Base-by-base conservation (phyloP, 2,888 invertebrate genomes). In the Aleiodes testaceus region DNA sequence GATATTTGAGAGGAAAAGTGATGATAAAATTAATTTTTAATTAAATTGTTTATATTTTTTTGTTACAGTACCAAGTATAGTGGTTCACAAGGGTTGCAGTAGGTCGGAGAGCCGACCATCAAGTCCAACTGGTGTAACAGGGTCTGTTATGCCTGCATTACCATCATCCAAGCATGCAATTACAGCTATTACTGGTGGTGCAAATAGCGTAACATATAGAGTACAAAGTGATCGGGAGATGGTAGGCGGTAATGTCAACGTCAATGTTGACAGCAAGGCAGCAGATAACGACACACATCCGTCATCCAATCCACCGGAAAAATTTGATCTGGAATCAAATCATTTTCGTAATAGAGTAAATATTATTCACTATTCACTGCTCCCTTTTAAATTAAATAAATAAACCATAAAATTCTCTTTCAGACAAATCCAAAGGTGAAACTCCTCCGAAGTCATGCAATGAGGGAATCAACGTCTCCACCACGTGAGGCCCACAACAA, bases 391-490 rank as follows among this genome's bases (percentile, higher is more conserved):
- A n/a, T 16, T 16, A 5, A 49, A 9, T 16, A 5, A n/a, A 49
- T 16, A 49, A 49, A 16, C 16, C 6, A n/a, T n/a, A 3, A 30
- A 30, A 26, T 55, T 30, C 30, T 7, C 30, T 88, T 87, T 6
- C 86, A 92, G 92, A 89, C 90, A 75, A 91, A 90, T 82, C 91
- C 93, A 87, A 95, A 95, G 90, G 91, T 93, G 75, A 95, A 95
- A 89, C 91, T 95, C 85, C 90, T 97, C 72, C 92, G 97, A 82
- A 96, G 96, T 84, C 95, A 95, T 89, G 97, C 97, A 75, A 93
- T 97, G 90, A 92, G 95, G 84, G 97, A 97, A 87, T 93, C 95
- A 75, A 92, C 94, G 55, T 90, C 90, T 61, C 90, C 90, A 45
- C 90, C 90, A 20, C 86, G 89, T 67, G 89, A 89, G 78, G 89